phyloP scores from a whole-genome alignment of 2,113 vertebrate species.

The Callorhinus ursinus region DNA sequence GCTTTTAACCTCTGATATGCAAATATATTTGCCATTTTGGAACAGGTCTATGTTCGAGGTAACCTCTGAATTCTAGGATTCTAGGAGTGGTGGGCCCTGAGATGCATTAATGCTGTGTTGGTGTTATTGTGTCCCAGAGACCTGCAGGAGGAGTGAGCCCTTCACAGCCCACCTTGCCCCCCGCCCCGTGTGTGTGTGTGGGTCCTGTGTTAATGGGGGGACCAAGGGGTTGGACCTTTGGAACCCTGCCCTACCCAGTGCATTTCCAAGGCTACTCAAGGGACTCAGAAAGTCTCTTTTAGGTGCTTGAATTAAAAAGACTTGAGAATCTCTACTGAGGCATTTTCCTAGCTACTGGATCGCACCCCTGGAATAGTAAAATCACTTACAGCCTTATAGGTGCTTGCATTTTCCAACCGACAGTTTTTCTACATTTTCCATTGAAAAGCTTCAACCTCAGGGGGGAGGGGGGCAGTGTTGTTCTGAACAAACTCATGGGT shows the following conservation, averaged over 20 bases:
- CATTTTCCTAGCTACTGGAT: not conserved
- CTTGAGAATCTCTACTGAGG: accelerated
- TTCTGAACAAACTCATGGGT: not conserved
- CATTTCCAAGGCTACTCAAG: not conserved
- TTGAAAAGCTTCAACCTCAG: not conserved
- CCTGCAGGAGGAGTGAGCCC: accelerated
- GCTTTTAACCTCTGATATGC: not conserved
- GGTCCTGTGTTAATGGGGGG: not conserved
- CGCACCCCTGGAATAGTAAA: not conserved
- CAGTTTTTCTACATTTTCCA: not conserved
- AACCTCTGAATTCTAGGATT: not conserved
- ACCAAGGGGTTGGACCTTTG: accelerated
- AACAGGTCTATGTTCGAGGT: not conserved
- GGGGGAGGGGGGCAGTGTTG: not conserved
- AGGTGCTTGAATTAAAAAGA: not conserved
- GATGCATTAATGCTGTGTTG: accelerated
- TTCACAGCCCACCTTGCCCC: not conserved
- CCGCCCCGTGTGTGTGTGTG: too few species aligned
- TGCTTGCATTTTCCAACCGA: not conserved
- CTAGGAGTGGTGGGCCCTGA: not conserved
- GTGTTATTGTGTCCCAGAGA: accelerated
- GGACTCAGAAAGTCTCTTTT: not conserved
- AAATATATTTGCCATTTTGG: accelerated
- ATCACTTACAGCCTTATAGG: accelerated
- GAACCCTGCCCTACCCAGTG: not conserved